phyloP scores from a whole-genome alignment of 2,113 vertebrate genomes.

The Theropithecus gelada region DNA sequence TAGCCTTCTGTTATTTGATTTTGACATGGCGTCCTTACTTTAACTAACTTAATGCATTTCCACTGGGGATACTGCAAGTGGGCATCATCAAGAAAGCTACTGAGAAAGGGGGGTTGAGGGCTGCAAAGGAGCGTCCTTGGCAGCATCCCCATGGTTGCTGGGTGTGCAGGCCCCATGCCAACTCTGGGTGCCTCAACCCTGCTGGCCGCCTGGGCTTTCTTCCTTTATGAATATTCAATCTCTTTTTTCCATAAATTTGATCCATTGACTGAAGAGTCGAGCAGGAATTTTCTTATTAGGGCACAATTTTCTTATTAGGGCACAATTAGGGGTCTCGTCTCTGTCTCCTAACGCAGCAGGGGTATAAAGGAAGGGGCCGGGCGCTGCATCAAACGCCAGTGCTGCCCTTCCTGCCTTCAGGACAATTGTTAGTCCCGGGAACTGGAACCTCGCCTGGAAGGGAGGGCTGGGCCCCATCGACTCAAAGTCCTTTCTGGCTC shows the following conservation, averaged over 20 bases:
- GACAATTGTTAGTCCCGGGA: not conserved
- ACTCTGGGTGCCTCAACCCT: not conserved
- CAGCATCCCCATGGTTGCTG: not conserved
- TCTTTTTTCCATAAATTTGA: not conserved
- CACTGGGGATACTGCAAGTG: too few species aligned
- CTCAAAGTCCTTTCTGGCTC: not conserved
- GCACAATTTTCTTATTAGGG: not conserved
- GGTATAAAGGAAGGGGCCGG: not conserved
- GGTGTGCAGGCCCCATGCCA: rapidly evolving
- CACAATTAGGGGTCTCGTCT: not conserved
- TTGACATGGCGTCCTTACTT: not conserved
- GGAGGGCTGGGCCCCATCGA: not conserved
- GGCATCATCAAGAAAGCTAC: too few species aligned
- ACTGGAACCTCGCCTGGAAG: not conserved
- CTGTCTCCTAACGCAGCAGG: not conserved
- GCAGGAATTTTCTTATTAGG: not conserved
- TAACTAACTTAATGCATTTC: not conserved
- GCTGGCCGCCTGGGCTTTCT: rapidly evolving
- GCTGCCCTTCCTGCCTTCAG: rapidly evolving
- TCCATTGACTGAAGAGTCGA: not conserved
- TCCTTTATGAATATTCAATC: not conserved
- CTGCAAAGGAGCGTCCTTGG: not conserved
- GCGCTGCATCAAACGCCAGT: not conserved
- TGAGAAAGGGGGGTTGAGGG: not conserved
- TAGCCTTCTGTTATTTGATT: not conserved